Conservation (phyloP, 2,113 vertebrate species). For the Corydoras maculifer region DNA sequence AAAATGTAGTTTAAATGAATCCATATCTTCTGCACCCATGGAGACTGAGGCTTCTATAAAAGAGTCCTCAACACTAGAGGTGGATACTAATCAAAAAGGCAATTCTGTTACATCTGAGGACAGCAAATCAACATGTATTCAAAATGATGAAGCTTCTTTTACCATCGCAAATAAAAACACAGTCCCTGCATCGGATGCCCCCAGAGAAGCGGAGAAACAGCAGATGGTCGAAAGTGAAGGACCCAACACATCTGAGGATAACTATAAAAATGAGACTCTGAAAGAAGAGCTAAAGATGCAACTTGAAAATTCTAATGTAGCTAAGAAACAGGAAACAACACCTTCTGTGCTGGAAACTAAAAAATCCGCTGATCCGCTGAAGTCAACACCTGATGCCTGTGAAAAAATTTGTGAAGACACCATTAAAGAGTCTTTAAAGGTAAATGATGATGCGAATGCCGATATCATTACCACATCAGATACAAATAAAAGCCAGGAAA, state of each 20-base stretch:
- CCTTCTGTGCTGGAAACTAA: conserved; percentile 18
- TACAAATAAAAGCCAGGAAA: background rate
- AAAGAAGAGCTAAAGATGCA: background rate
- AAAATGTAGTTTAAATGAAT: no score
- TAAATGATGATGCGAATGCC: background rate
- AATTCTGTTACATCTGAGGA: background rate
- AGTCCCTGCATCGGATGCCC: background rate
- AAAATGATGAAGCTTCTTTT: background rate
- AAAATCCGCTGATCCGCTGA: background rate
- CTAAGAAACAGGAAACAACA: conserved; percentile 15
- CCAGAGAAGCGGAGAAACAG: background rate
- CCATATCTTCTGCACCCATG: background rate
- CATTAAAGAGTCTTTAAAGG: conserved; percentile 14
- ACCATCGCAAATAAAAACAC: background rate
- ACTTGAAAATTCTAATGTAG: background rate
- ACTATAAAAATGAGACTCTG: background rate
- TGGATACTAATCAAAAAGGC: background rate
- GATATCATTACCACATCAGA: background rate
- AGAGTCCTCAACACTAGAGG: background rate
- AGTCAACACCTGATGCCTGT: background rate
- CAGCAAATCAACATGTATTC: conserved; percentile 1
- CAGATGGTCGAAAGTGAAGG: background rate
- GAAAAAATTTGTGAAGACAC: background rate
- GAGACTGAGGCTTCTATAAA: background rate
- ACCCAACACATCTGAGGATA: background rate